These are phyloP conservation scores for Phodopus roborovskii DNA, from an alignment of 2,113 vertebrate species.

Conservation along the genomic window DNA sequence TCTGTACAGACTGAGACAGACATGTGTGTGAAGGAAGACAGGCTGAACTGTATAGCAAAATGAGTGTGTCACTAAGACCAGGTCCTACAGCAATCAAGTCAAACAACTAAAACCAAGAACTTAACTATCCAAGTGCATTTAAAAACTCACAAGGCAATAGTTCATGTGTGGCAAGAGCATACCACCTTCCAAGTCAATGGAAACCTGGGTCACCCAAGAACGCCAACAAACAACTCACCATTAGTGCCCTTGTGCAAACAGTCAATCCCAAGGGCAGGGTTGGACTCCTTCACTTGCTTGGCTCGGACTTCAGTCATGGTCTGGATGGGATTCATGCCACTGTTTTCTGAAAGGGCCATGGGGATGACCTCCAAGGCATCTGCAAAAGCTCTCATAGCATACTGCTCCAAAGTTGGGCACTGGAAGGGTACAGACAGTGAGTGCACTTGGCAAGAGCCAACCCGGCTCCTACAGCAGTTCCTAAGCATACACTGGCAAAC, in stretches of 20 bases:
- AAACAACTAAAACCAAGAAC: background rate
- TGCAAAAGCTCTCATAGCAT: slow-evolving; percentile 97
- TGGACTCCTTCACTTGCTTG: slow-evolving; percentile 93
- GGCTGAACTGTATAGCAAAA: background rate
- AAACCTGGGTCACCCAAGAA: too few species aligned
- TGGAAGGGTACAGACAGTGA: slow-evolving; percentile 69
- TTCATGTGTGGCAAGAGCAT: too few species aligned
- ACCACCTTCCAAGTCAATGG: too few species aligned
- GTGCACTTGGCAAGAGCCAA: rapidly evolving
- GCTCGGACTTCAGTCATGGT: slow-evolving; percentile 97
- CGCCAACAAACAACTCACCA: slow-evolving; percentile 84
- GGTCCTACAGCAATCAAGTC: background rate
- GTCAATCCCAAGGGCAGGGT: slow-evolving; percentile 95
- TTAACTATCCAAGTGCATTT: background rate
- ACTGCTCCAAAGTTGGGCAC: slow-evolving; percentile 98
- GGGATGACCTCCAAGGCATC: slow-evolving; percentile 97
- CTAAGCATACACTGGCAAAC: background rate
- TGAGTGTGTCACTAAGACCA: background rate
- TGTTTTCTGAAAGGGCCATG: slow-evolving; percentile 97
- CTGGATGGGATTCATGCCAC: slow-evolving; percentile 96
- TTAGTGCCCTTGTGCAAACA: slow-evolving; percentile 95
- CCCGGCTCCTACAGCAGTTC: background rate
- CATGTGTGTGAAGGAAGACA: background rate
- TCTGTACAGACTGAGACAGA: background rate
- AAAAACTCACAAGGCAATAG: too few species aligned